These are phyloP conservation scores for Zootermopsis nevadensis DNA, from an alignment of 2,888 invertebrate genomes.

Conservation along the genomic window DNA sequence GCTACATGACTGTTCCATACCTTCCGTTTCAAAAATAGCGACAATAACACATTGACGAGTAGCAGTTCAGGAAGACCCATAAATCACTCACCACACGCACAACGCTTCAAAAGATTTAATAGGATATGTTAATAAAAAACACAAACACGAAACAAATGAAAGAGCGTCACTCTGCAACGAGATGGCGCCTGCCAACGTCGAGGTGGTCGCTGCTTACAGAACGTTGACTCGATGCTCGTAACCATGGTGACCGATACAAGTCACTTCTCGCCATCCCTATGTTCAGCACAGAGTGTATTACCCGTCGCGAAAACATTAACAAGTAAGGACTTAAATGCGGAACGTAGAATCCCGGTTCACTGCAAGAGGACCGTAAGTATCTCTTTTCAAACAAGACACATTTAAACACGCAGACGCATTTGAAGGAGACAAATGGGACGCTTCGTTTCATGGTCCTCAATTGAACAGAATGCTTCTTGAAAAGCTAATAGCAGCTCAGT, in stretches of 20 bases:
- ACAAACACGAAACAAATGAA: not conserved
- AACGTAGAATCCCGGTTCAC: no score
- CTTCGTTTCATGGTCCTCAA: no score
- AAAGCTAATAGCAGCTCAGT: no score
- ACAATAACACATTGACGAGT: not conserved
- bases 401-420: no score
- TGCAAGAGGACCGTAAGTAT: no score
- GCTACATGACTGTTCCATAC: not conserved
- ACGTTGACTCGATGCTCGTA: slow-evolving; percentile 14
- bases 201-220: slow-evolving; percentile 14
- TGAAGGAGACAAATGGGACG: no score
- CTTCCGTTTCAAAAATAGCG: not conserved
- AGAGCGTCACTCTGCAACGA: not conserved
- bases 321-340: not conserved
- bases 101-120: not conserved
- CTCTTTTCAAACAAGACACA: no score
- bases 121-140: not conserved
- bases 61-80: not conserved
- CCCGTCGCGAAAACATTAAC: slow-evolving; percentile 12
- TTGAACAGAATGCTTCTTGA: no score
- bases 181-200: slow-evolving; percentile 22
- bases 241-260: not conserved
- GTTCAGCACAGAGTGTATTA: not conserved
- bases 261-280: not conserved
- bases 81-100: not conserved